phyloP scores from a whole-genome alignment of 1,140 invertebrate genomes.

The Cydia splendana region DNA sequence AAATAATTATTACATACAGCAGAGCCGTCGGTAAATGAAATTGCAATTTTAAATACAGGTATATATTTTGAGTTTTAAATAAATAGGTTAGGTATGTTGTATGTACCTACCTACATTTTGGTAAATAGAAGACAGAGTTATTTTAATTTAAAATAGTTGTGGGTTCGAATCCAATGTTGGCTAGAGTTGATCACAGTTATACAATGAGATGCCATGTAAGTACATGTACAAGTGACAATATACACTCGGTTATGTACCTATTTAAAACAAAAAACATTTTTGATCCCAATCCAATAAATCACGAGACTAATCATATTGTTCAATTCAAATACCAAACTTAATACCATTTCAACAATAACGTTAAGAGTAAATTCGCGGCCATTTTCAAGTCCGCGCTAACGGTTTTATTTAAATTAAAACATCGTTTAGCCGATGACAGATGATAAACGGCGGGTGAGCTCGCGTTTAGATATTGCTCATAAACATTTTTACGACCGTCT shows the following conservation, averaged over 20 bases:
- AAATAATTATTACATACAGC: background rate
- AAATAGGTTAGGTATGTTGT: too few species aligned
- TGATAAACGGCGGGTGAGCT: background rate
- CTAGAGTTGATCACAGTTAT: too few species aligned
- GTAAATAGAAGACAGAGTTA: too few species aligned
- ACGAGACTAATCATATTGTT: background rate
- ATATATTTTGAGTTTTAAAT: background rate
- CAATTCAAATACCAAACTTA: background rate
- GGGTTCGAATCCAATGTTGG: too few species aligned
- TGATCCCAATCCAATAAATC: too few species aligned
- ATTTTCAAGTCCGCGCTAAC: background rate
- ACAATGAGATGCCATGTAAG: too few species aligned
- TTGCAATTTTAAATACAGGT: background rate
- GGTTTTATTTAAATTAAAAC: slow-evolving; percentile 19
- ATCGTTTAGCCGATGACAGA: slow-evolving; percentile 13
- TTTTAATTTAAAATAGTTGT: too few species aligned
- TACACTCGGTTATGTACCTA: too few species aligned
- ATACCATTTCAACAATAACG: background rate
- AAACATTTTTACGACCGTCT: slow-evolving; percentile 17
- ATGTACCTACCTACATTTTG: too few species aligned
- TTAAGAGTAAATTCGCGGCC: background rate
- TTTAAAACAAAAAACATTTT: too few species aligned
- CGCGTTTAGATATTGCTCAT: slow-evolving; percentile 22
- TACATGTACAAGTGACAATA: too few species aligned
- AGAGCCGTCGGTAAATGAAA: background rate